Conservation (phyloP, 2,797 vertebrate genomes). For the Orestias chungarensis region DNA sequence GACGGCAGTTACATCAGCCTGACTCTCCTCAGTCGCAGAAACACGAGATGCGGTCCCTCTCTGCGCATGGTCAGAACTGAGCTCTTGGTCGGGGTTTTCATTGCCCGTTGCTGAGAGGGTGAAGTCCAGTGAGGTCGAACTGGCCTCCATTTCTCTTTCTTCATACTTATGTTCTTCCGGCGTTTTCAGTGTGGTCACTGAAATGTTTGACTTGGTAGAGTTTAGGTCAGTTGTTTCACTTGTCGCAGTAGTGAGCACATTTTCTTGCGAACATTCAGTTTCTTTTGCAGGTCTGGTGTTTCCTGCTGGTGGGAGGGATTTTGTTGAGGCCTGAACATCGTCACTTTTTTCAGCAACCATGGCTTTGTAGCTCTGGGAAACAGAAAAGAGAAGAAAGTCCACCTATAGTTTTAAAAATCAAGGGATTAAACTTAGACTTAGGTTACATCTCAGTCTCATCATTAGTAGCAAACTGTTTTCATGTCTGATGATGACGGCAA, state of each 20-base stretch:
- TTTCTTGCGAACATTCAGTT: conserved; percentile 33
- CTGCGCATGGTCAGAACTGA: conserved; percentile 6
- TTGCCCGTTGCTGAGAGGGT: conserved; percentile 18
- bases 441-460: background rate
- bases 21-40: conserved; percentile 24
- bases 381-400: background rate
- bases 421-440: background rate
- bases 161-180: conserved; percentile 33
- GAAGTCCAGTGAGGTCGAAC: conserved; percentile 25
- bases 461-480: background rate
- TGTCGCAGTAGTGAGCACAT: conserved; percentile 9
- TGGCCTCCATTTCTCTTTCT: conserved; percentile 19
- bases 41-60: conserved; percentile 16
- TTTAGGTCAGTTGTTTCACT: conserved; percentile 3
- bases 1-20: conserved; percentile 22
- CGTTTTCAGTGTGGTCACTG: conserved; percentile 20
- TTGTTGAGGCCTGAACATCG: conserved; percentile 31
- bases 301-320: conserved; percentile 26
- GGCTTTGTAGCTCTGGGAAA: conserved; percentile 70
- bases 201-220: conserved; percentile 26
- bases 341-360: conserved; percentile 52
- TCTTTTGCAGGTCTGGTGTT: conserved; percentile 20
- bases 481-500: background rate
- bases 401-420: background rate
- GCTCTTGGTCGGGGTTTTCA: conserved; percentile 24